Base-by-base conservation (phyloP, 2,113 vertebrate species). In the Chascanopsetta lugubris region DNA sequence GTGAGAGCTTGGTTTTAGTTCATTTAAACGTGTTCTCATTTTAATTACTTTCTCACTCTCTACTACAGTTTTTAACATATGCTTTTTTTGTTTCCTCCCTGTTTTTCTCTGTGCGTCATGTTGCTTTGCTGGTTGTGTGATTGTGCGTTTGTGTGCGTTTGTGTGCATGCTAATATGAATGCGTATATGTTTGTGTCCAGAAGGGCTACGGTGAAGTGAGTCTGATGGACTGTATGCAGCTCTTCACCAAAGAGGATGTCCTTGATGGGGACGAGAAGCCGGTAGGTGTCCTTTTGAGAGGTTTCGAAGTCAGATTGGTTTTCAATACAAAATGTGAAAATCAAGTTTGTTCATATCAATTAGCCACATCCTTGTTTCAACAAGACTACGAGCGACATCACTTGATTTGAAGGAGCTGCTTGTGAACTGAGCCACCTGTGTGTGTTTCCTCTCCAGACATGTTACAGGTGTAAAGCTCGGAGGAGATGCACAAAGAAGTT, bases 211-310 rank as follows among this genome's bases (percentile, higher is more conserved):
- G 95, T 36, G 96, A 98, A 79, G 96, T 98, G 71, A 97, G 95
- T 2, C 87, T 99, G 50, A 95, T 95, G 93, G 97, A 99, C 87
- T 99, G 97, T 80, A 92, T 99, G 89, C 89, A 95, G 61, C 95
- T 99, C 83, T 99, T 99, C 93, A 99, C 97, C 91, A 99, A 99
- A 92, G 97, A 98, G 81, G 97, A 99, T 0, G 90, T 99, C 64
- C 93, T 99, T 9, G 97, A 99, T 1, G 97, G 97, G 1, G 97
- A 99, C 0, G 97, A 99, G 79, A 99, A 99, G 79, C 97, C 97
- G 30, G 97, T 99, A 84, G 3, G 85, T 90, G 2, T 71, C 63
- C 34, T 13, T 6, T 5, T 6, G 13, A 15, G 34, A 38, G 34
- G 34, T 3, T 15, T n/a, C n/a, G 13, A 15, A 15, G 29, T 5